phyloP scores from a whole-genome alignment of 2,888 invertebrate genomes.

The Apocheima hispidaria region DNA sequence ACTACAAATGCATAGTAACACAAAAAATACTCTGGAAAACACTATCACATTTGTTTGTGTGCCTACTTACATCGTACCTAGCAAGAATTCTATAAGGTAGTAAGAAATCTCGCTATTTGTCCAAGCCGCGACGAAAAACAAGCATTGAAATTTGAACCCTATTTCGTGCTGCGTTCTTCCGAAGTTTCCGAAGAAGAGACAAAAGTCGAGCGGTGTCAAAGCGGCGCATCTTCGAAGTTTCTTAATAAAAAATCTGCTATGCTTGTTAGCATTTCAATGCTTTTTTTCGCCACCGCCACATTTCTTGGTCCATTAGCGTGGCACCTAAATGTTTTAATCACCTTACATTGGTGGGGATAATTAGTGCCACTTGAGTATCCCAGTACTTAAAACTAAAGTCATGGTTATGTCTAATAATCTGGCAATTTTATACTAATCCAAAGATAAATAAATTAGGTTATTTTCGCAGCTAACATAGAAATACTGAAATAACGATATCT shows the following conservation, averaged over 20 bases:
- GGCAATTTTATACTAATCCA: slow-evolving; percentile 57
- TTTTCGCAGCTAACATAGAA: slow-evolving; percentile 34
- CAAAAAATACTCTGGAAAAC: slow-evolving; percentile 59
- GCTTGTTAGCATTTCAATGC: background rate
- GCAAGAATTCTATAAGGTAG: slow-evolving; percentile 41
- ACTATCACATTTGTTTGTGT: slow-evolving; percentile 82
- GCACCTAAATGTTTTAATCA: slow-evolving; percentile 41
- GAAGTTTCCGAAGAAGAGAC: no score
- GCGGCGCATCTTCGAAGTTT: background rate
- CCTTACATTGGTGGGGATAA: slow-evolving; percentile 66
- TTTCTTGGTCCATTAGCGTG: background rate
- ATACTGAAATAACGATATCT: slow-evolving; percentile 40
- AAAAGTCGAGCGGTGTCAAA: no score
- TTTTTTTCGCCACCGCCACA: background rate
- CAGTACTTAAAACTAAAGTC: slow-evolving; percentile 60
- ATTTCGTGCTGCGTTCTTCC: background rate
- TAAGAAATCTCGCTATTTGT: background rate
- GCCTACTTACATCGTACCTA: slow-evolving; percentile 60
- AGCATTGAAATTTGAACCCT: background rate
- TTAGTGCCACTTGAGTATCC: slow-evolving; percentile 47
- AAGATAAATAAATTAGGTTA: slow-evolving; percentile 45
- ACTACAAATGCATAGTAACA: slow-evolving; percentile 80
- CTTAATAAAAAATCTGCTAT: background rate
- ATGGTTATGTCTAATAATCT: slow-evolving; percentile 65
- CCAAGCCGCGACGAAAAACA: background rate